These are phyloP conservation scores for Orthonychiurus folsomi DNA, from an alignment of 2,888 invertebrate genomes.

Conservation along the genomic window DNA sequence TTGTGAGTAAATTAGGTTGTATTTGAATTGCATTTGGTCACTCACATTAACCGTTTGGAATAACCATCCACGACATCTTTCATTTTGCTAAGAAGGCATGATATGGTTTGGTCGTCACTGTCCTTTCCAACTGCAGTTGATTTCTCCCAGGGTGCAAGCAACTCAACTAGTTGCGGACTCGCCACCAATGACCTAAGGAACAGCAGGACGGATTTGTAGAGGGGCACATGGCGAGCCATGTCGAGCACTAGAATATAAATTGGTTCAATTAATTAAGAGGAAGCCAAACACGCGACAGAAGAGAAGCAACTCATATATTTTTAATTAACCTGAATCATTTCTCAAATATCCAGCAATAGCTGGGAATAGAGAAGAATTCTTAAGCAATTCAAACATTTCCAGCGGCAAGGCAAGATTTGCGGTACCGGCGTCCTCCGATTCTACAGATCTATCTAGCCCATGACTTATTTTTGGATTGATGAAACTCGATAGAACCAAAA, in stretches of 20 bases:
- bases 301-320: background rate
- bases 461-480: conserved; percentile 56
- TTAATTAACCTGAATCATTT: conserved; percentile 69
- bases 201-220: conserved; percentile 77
- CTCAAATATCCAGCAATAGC: conserved; percentile 81
- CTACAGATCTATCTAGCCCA: too few relatives aligned
- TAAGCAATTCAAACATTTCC: conserved; percentile 65
- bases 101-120: conserved; percentile 55
- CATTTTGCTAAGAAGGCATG: conserved; percentile 73
- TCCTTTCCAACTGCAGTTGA: conserved; percentile 37
- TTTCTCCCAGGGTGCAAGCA: conserved; percentile 53
- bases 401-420: conserved; percentile 51
- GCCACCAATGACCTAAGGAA: conserved; percentile 68
- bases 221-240: conserved; percentile 91
- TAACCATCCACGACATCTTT: conserved; percentile 85
- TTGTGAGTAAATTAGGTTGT: background rate
- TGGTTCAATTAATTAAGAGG: background rate
- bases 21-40: conserved; percentile 19
- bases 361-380: conserved; percentile 74
- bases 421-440: conserved; percentile 10
- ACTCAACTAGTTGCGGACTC: conserved; percentile 52
- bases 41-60: conserved; percentile 69
- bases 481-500: conserved; percentile 77
- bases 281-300: background rate
- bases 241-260: conserved; percentile 62